Percentiles rank a stretch among this genome's conserved stretches.
These are phyloP conservation scores for Pyrocoelia pectoralis DNA, from an alignment of 2,888 invertebrate genomes.

Conservation along the genomic window DNA sequence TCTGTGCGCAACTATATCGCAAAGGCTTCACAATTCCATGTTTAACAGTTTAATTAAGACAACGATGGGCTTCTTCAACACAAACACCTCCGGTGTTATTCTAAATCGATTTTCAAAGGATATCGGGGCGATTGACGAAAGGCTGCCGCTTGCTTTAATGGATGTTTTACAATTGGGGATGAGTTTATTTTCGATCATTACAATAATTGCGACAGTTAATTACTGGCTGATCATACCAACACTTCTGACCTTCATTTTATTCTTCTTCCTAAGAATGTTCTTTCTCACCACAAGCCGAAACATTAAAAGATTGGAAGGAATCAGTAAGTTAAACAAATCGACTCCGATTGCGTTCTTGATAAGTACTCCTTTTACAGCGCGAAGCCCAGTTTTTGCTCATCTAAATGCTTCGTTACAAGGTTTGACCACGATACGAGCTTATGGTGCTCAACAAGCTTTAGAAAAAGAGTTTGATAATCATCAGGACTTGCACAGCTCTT, in stretches of 20 bases:
- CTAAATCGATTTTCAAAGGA: slow-evolving; percentile 92
- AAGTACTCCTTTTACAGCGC: slow-evolving; percentile 69
- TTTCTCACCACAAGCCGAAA: slow-evolving; percentile 83
- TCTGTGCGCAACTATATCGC: slow-evolving; percentile 77
- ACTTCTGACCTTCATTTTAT: slow-evolving; percentile 72
- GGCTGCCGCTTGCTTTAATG: slow-evolving; percentile 68
- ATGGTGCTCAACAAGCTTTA: slow-evolving; percentile 81
- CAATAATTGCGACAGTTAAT: slow-evolving; percentile 80
- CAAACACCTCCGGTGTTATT: slow-evolving; percentile 83
- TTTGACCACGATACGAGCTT: slow-evolving; percentile 90
- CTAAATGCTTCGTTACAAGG: slow-evolving; percentile 90
- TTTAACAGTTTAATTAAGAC: slow-evolving; percentile 82
- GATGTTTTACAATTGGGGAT: slow-evolving; percentile 78
- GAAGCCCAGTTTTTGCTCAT: slow-evolving; percentile 96
- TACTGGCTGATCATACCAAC: slow-evolving; percentile 78
- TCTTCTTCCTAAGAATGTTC: slow-evolving; percentile 78
- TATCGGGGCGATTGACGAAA: slow-evolving; percentile 76
- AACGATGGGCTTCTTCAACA: slow-evolving; percentile 87
- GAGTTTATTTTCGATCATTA: slow-evolving; percentile 79
- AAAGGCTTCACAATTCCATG: slow-evolving; percentile 82
- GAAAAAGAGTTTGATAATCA: slow-evolving; percentile 82
- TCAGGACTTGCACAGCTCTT: slow-evolving; percentile 87
- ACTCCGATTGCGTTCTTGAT: not conserved
- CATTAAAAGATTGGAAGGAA: slow-evolving; percentile 82
- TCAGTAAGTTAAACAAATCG: slow-evolving; percentile 68